Evolutionary conservation across 2,888 invertebrate species (phyloP), one percentile per base, ranked within the genome.

Genomic region (Augochlorella aurata): DNA sequence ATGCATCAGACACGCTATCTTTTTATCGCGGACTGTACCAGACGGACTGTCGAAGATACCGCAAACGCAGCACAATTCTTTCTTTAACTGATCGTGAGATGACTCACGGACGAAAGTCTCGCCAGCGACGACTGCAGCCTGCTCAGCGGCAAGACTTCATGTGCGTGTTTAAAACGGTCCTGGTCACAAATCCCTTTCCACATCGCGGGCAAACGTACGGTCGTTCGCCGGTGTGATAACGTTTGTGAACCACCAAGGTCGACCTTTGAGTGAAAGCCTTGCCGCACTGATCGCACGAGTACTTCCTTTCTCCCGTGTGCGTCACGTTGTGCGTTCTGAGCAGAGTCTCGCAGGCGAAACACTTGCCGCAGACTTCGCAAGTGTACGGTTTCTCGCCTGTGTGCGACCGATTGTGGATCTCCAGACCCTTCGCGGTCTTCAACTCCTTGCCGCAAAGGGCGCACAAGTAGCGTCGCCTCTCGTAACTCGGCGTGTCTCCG

Each of bases 221-320:
- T 76, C 94, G 93, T 82, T 95, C 95, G 10, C 95, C 95, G 0
- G 95, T 95, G 77, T 95, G 95, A 81, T 94, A 95, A 58, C 95
- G 91, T 54, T 94, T 93, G 88, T 95, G 95, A 2, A 95, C 94
- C 1, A 95, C 95, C 54, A 95, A 87, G 0, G 95, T 95, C 76
- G 94, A 95, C 85, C 94, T 94, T 82, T 95, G 94, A 65, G 95
- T 95, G 87, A 95, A 96, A 1, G 94, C 91, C 86, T 95, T 96
- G 52, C 94, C 94, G 81, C 95, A 95, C 79, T 94, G 93, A 8
- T 94, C 94, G 83, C 95, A 95, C 58, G 94, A 94, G 68, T 94
- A 95, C 4, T 95, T 95, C 73, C 95, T 93, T 0, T 95, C 92
- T 2, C 95, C 95, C 1, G 94, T 94, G 79, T 96, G 96, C 0